These are phyloP conservation scores for Platorchestia sp. DNA, from an alignment of 1,140 invertebrate genomes.

Conservation along the genomic window DNA sequence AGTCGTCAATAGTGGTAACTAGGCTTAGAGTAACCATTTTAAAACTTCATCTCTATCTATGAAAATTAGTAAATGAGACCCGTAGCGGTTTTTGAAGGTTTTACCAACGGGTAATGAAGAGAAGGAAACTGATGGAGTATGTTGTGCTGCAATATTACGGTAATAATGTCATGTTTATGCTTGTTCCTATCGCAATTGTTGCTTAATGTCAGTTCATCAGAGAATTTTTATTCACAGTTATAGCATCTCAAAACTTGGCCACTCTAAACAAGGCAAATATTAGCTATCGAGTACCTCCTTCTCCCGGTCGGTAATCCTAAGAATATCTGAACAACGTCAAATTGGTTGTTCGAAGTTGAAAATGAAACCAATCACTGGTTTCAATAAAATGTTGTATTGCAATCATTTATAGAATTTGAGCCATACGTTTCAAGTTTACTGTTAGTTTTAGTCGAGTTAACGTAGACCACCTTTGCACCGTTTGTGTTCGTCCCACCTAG, in stretches of 20 bases:
- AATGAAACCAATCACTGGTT: background rate
- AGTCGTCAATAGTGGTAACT: background rate
- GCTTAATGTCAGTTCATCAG: background rate
- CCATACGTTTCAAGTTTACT: background rate
- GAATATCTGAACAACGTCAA: background rate
- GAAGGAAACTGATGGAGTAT: background rate
- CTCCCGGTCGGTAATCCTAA: background rate
- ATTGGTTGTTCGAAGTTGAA: background rate
- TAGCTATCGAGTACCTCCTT: too few relatives aligned
- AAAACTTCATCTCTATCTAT: background rate
- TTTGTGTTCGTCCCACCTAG: background rate
- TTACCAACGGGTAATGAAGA: background rate
- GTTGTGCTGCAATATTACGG: background rate
- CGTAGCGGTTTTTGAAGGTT: background rate
- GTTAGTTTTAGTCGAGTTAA: background rate
- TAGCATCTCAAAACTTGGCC: background rate
- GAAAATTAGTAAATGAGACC: background rate
- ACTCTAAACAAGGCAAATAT: background rate
- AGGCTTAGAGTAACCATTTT: background rate
- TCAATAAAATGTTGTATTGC: too few relatives aligned
- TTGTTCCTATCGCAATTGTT: background rate
- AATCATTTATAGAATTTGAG: background rate
- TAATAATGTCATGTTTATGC: background rate
- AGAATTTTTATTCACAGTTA: background rate
- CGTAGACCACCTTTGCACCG: background rate